Conservation (phyloP, 2,113 vertebrate species). For the Peromyscus leucopus region DNA sequence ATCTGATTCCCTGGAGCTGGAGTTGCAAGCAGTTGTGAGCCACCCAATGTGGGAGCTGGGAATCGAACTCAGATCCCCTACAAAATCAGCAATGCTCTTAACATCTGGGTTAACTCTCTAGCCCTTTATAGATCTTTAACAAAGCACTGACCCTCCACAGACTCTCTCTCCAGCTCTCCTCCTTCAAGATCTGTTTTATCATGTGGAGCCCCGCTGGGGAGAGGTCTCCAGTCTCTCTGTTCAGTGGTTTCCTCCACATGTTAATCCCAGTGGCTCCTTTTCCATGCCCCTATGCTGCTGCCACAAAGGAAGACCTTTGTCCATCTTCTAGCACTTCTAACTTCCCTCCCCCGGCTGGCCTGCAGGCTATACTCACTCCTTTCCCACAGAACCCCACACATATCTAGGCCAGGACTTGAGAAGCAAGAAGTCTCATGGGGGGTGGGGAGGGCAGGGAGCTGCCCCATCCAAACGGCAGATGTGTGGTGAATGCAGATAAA, state of each 20-base stretch:
- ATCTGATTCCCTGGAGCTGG: neutral
- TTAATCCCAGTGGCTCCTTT: neutral
- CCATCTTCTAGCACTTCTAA: neutral
- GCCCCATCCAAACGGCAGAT: neutral
- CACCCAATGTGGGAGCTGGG: neutral
- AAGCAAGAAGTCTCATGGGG: neutral
- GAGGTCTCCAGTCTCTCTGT: neutral
- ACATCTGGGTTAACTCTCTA: neutral
- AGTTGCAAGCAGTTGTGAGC: neutral
- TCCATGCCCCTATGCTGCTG: neutral
- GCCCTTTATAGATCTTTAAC: neutral
- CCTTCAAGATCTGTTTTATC: neutral
- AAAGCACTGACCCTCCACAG: neutral
- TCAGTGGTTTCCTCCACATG: neutral
- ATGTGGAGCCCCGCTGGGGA: neutral
- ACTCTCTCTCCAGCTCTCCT: neutral
- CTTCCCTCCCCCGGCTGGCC: no score
- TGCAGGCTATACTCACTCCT: neutral
- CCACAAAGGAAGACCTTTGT: neutral
- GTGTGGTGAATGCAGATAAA: neutral
- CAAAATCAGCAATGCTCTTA: neutral
- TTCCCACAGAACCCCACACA: neutral
- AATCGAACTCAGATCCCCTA: neutral
- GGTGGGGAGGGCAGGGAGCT: neutral
- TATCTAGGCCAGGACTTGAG: neutral